Percentiles rank a stretch among this genome's conserved stretches.
phyloP scores from a whole-genome alignment of 2,888 invertebrate species.

The Amphipoea oculea region DNA sequence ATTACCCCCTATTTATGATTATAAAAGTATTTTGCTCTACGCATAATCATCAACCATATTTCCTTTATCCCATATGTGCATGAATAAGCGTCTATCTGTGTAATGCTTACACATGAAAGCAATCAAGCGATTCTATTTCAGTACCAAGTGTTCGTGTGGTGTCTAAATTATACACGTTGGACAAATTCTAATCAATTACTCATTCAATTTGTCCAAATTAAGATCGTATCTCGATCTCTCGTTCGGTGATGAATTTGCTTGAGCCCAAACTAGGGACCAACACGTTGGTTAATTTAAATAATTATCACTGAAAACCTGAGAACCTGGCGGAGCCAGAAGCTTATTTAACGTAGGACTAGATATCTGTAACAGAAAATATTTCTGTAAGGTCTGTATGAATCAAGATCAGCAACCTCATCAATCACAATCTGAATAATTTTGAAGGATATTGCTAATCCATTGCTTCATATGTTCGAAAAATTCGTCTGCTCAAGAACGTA shows the following conservation, averaged over 20 bases:
- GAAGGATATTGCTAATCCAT: no score
- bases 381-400: no score
- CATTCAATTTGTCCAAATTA: slow-evolving; percentile 42
- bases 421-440: not conserved
- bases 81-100: not conserved
- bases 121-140: slow-evolving; percentile 4
- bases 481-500: not conserved
- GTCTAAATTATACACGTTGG: slow-evolving; percentile 14
- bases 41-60: not conserved
- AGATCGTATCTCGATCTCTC: slow-evolving; percentile 26
- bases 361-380: no score
- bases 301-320: not conserved
- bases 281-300: not conserved
- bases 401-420: not conserved
- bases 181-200: slow-evolving; percentile 12
- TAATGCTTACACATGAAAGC: not conserved
- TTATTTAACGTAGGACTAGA: not conserved
- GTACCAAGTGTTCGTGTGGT: slow-evolving; percentile 5
- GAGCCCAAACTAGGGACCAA: slow-evolving; percentile 2
- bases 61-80: not conserved
- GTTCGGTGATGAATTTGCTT: slow-evolving; percentile 16
- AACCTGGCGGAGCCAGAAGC: not conserved
- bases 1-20: not conserved
- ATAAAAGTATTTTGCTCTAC: not conserved
- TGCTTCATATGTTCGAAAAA: not conserved